Evolutionary conservation across 2,888 invertebrate genomes (phyloP).

Genomic region (Yponomeuta malinellus): DNA sequence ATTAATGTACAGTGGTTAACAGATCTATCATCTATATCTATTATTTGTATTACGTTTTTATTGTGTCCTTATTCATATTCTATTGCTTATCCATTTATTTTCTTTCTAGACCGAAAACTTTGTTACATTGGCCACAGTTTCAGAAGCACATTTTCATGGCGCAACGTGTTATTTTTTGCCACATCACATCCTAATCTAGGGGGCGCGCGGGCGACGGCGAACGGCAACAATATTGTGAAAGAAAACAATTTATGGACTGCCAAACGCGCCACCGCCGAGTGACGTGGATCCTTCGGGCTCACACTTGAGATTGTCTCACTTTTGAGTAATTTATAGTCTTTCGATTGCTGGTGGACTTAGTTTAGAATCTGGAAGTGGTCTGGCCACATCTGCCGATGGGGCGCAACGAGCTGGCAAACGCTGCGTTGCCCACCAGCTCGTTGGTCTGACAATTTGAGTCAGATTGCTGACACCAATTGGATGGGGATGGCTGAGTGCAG

Average conservation of each 20-base stretch:
- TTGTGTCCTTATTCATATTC: no score
- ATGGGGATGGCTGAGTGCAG: no score
- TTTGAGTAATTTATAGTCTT: background rate
- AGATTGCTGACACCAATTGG: no score
- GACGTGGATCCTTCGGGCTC: slow-evolving; percentile 21
- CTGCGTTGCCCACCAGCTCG: no score
- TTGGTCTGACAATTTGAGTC: no score
- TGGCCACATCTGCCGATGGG: no score
- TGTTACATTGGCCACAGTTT: background rate
- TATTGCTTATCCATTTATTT: no score
- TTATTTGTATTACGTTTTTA: no score
- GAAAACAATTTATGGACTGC: slow-evolving; percentile 56
- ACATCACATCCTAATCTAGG: background rate
- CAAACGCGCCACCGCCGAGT: slow-evolving; percentile 38
- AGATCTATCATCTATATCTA: no score
- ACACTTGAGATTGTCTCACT: slow-evolving; percentile 14
- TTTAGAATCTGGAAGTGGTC: background rate
- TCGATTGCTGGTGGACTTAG: background rate
- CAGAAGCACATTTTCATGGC: background rate
- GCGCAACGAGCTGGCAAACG: no score
- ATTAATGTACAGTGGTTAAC: no score
- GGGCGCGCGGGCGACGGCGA: slow-evolving; percentile 26
- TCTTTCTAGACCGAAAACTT: no score
- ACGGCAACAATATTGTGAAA: slow-evolving; percentile 53
- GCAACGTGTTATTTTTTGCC: slow-evolving; percentile 10